Percentiles rank a stretch among this genome's conserved stretches.
phyloP scores from a whole-genome alignment of 2,888 invertebrate genomes.

The Onchidella celtica region DNA sequence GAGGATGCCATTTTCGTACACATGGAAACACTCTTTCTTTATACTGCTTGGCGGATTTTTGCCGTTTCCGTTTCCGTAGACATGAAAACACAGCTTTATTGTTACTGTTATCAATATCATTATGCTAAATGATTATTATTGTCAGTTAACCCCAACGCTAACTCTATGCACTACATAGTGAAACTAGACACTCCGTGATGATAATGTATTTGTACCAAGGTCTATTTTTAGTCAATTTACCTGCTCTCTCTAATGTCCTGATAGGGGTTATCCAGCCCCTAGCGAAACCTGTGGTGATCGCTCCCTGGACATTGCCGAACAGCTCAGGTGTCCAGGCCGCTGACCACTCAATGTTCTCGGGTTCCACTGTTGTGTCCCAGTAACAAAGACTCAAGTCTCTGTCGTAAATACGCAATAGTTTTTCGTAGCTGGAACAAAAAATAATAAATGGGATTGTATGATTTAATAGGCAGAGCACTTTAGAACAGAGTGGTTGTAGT shows the following conservation, averaged over 20 bases:
- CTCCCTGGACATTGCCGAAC: slow-evolving; percentile 66
- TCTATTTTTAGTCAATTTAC: background rate
- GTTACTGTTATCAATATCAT: background rate
- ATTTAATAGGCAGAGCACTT: too few species aligned
- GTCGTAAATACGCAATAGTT: slow-evolving; percentile 66
- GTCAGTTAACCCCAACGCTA: too few species aligned
- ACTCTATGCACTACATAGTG: too few species aligned
- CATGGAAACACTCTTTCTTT: too few species aligned
- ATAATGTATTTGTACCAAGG: background rate
- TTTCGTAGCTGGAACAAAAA: slow-evolving; percentile 65
- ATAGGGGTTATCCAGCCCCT: slow-evolving; percentile 59
- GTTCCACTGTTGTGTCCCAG: slow-evolving; percentile 72
- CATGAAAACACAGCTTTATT: too few species aligned
- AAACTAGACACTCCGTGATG: too few species aligned
- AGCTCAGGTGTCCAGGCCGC: slow-evolving; percentile 64
- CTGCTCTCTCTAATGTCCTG: slow-evolving; percentile 44
- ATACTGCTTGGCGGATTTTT: too few species aligned
- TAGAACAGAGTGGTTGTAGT: too few species aligned
- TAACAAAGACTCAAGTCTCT: slow-evolving; percentile 64
- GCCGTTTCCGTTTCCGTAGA: too few species aligned
- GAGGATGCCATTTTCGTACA: too few species aligned
- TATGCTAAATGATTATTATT: too few species aligned
- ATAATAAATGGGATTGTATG: background rate
- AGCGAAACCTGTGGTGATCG: slow-evolving; percentile 62
- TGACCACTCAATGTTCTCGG: slow-evolving; percentile 58